These are phyloP conservation scores for Argopecten irradians DNA, from an alignment of 1,140 invertebrate genomes.

Conservation along the genomic window DNA sequence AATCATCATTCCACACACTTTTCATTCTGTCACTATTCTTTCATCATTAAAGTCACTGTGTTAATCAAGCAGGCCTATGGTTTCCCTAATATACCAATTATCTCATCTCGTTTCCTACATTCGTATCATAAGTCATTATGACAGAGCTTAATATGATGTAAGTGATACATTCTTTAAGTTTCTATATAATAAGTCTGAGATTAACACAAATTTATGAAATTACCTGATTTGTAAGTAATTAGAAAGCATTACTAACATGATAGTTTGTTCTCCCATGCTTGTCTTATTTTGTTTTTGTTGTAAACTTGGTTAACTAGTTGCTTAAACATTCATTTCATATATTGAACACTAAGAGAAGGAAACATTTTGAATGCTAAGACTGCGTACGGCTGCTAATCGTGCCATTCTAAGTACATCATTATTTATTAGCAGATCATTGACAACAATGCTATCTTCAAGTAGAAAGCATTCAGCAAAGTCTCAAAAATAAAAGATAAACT, in stretches of 20 bases:
- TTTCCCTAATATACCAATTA: neutral
- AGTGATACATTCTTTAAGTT: neutral
- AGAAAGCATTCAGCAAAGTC: no score
- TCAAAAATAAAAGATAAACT: no score
- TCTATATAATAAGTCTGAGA: neutral
- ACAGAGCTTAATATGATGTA: neutral
- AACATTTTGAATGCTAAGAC: no score
- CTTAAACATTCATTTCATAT: no score
- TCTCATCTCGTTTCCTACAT: neutral
- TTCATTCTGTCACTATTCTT: no score
- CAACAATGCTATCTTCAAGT: no score
- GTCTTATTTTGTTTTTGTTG: neutral
- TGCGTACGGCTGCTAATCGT: no score
- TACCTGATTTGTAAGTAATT: neutral
- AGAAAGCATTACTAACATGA: neutral
- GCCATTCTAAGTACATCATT: no score
- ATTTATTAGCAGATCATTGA: no score
- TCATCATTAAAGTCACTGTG: no score
- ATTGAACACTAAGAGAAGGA: no score
- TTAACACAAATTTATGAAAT: neutral
- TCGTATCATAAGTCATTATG: neutral
- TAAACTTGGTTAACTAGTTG: neutral
- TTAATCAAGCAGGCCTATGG: no score
- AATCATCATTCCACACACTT: neutral
- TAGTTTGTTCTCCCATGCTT: neutral